A percentile compares a stretch with the other conserved stretches of the same genome.
Conservation (phyloP, 1,140 invertebrate species). For the Cryptotermes secundus region DNA sequence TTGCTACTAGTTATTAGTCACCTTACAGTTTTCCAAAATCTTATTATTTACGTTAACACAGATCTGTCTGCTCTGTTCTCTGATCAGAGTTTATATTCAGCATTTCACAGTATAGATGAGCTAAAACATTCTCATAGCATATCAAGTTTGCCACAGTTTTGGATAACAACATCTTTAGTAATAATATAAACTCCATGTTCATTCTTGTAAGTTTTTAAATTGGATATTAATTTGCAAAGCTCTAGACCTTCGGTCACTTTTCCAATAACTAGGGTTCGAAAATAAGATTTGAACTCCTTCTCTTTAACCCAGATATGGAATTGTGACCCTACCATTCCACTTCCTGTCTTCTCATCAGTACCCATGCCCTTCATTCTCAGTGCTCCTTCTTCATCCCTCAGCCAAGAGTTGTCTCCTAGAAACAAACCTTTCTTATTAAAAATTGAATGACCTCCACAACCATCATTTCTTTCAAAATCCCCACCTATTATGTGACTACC, state of each 20-base stretch:
- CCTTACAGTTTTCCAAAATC: no score
- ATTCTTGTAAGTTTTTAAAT: not conserved
- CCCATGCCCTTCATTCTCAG: slow-evolving; percentile 20
- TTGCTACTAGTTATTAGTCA: no score
- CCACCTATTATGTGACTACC: not conserved
- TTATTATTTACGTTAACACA: no score
- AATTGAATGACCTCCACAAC: slow-evolving; percentile 16
- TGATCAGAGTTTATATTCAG: no score
- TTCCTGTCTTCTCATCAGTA: not conserved
- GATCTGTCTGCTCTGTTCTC: no score
- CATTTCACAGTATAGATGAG: no score
- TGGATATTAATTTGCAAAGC: not conserved
- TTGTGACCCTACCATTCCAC: slow-evolving; percentile 12
- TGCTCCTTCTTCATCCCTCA: not conserved
- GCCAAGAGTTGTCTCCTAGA: not conserved
- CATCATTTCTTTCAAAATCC: slow-evolving; percentile 22
- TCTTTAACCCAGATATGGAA: slow-evolving; percentile 26
- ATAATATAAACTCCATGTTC: not conserved
- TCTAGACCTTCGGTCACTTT: not conserved
- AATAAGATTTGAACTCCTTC: not conserved
- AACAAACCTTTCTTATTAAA: slow-evolving; percentile 20
- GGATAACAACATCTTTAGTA: not conserved
- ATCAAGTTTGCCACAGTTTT: slow-evolving; percentile 24
- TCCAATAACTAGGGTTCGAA: slow-evolving; percentile 4
- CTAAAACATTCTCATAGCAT: no score